Conservation (phyloP, 2,113 vertebrate species). For the Nothocercus julius region DNA sequence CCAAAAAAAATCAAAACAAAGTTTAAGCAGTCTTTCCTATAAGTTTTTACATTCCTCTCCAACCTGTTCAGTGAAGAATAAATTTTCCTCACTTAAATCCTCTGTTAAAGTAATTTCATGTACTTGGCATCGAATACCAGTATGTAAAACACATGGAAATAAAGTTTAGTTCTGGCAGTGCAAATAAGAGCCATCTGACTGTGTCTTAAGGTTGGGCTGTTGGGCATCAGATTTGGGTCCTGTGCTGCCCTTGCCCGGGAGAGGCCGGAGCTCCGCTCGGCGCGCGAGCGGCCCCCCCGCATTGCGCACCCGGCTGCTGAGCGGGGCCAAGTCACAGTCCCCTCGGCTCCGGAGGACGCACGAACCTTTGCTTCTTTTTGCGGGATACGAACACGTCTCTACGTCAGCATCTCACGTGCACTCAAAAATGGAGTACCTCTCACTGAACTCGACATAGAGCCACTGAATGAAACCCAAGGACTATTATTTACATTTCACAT, state of each 20-base stretch:
- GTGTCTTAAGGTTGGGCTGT: constrained; percentile 63
- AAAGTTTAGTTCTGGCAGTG: constrained; percentile 82
- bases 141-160: constrained; percentile 83
- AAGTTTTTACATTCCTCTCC: constrained; percentile 81
- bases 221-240: constrained; percentile 12
- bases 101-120: constrained; percentile 78
- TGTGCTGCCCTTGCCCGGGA: background rate
- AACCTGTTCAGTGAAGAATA: constrained; percentile 72
- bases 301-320: too few species aligned
- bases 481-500: background rate
- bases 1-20: constrained; percentile 72
- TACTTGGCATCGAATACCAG: constrained; percentile 75
- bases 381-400: background rate
- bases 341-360: too few species aligned
- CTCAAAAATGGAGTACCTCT: background rate
- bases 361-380: background rate
- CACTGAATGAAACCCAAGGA: background rate
- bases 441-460: background rate
- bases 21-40: constrained; percentile 65
- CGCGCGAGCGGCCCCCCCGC: too few species aligned
- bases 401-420: background rate
- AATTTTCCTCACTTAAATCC: constrained; percentile 73
- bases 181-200: constrained; percentile 73
- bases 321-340: too few species aligned
- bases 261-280: too few species aligned